Evolutionary conservation across 2,888 invertebrate genomes (phyloP), one percentile per base, ranked within the genome.

Genomic region (Tricholauxania praeusta): DNA sequence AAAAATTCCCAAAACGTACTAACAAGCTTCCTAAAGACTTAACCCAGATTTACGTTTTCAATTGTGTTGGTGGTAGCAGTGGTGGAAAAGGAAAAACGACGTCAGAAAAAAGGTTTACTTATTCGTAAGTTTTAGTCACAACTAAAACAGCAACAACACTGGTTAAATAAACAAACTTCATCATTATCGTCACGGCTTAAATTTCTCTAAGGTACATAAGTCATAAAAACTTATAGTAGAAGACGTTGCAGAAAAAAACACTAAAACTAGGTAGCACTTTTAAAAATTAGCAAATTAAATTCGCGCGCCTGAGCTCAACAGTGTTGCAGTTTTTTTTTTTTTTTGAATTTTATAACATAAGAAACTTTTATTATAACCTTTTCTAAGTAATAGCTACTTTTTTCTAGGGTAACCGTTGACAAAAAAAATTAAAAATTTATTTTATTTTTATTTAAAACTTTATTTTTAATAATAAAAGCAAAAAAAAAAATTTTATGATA

Each of bases 261-360:
- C 28, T 12, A 59, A 53, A 70, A 53, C 62, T 47, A 53, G 53
- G 53, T 47, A 17, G 63, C 63, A 53, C 62, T 70, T 64, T 70
- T 53, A 62, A 63, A 70, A 70, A 39, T 70, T 70, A 63, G 47
- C 39, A 70, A 70, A 55, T 70, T 62, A 22, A 53, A 48, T 63
- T 51, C 51, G 64, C 51, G 49, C 49, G 22, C 60, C 32, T 51
- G 64, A 49, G 51, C 22, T 2, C 51, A 51, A 14, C 28, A 28
- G 15, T 39, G 39, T 63, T 63, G 62, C 17, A 47, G 15, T 10
- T 12, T 39, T 7, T 32, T 17, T 32, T 32, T 7, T n/a, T n/a
- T n/a, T 28, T 28, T 28, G 28, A 28, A 28, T 28, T 7, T 39
- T 1, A 39, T 10, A 10, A 39, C 10, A 39, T 6, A 10, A 39